Base-by-base conservation (phyloP, 2,797 vertebrate species). In the Geotrypetes seraphini region DNA sequence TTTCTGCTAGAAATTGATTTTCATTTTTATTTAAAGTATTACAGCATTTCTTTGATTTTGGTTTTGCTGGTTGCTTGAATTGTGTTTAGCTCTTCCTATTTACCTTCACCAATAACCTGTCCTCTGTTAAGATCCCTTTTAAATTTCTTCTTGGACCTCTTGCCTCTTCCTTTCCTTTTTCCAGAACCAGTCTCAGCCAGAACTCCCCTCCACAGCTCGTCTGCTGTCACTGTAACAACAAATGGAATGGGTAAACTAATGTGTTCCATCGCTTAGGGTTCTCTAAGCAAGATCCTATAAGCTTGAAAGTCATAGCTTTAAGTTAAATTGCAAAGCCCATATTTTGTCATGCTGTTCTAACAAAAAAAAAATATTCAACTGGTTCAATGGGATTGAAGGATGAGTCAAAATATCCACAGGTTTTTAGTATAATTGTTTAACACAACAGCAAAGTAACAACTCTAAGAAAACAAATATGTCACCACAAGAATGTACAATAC, bases 61-160 rank as follows among this genome's bases (percentile, higher is more conserved):
- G n/a, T n/a, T n/a, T n/a, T n/a, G n/a, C n/a, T n/a, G n/a, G n/a
- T n/a, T n/a, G n/a, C n/a, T n/a, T n/a, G n/a, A n/a, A n/a, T n/a
- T n/a, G n/a, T n/a, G n/a, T n/a, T n/a, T n/a, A n/a, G n/a, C n/a
- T n/a, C n/a, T n/a, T n/a, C n/a, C n/a, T n/a, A n/a, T 12, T 63
- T 78, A 95, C 94, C 92, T 76, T 98, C 93, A 33, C 94, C 94
- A 3, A 97, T 53, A 15, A 17, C 33, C 66, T 94, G 91, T 47
- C 91, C 95, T 57, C 60, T 65, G 38, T 97, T 97, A 55, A 98
- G 78, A 68, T 97, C 83, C 56, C 64, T 89, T 60, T 35, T 96
- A 6, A 72, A 11, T 63, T 72, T 96, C 25, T 73, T 89, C 57
- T 97, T 98, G 36, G 73, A 70, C 56, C 91, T 84, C 57, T 97